Conservation (phyloP, 2,888 invertebrate genomes). For the Lycocerus yunnanus region DNA sequence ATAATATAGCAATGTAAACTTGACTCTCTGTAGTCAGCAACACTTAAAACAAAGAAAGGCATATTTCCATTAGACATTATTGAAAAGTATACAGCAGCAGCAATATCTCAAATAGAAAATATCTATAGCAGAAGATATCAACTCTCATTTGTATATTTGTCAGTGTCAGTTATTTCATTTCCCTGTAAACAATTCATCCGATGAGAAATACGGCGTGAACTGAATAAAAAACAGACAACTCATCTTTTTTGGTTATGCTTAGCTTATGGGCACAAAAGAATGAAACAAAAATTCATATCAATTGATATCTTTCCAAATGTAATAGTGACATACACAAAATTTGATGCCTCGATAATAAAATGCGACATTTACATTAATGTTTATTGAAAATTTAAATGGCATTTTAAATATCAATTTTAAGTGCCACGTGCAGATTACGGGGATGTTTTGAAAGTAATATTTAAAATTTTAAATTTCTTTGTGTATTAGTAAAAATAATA, state of each 20-base stretch:
- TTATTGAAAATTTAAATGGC: not conserved
- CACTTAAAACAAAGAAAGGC: slow-evolving; percentile 36
- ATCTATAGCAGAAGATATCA: slow-evolving; percentile 52
- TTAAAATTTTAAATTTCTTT: not conserved
- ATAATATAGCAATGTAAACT: slow-evolving; percentile 20
- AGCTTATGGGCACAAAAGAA: slow-evolving; percentile 1
- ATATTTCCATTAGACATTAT: slow-evolving; percentile 55
- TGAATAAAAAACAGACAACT: slow-evolving; percentile 8
- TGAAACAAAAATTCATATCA: slow-evolving; percentile 1
- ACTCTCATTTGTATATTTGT: slow-evolving; percentile 56
- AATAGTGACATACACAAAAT: not conserved
- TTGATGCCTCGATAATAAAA: not conserved
- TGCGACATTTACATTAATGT: not conserved
- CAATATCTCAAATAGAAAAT: slow-evolving; percentile 55
- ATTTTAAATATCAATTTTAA: not conserved
- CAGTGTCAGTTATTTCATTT: slow-evolving; percentile 46
- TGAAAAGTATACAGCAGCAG: slow-evolving; percentile 53
- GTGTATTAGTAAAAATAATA: not conserved
- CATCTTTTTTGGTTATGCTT: not conserved
- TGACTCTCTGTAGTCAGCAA: slow-evolving; percentile 19
- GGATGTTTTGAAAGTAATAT: not conserved
- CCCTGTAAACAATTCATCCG: slow-evolving; percentile 23
- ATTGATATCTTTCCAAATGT: slow-evolving; percentile 1
- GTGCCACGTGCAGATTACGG: not conserved
- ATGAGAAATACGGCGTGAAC: slow-evolving; percentile 7